Base-by-base conservation (phyloP, 2,113 vertebrate species). In the Brachyhypopomus gauderio region DNA sequence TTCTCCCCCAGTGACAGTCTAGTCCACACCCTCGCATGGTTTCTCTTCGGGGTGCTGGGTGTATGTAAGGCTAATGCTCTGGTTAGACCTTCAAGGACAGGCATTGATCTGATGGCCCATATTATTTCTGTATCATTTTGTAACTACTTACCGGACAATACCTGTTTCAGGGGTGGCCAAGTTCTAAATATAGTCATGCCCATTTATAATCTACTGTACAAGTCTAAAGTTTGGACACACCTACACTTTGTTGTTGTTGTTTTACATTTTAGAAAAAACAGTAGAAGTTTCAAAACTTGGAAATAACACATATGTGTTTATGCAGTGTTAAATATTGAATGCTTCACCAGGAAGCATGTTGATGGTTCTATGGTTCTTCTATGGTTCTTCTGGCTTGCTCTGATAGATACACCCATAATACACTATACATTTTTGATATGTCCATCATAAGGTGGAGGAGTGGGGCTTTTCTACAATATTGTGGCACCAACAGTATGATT, bases 11-110 rank as follows among this genome's bases (percentile, higher is more conserved):
- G 89, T 86, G 85, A 86, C 90, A 85, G 85, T 27, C 86, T 87
- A 88, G 90, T 92, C 91, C 93, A 91, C 93, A 92, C 92, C 92
- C 91, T 89, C 64, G 72, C 86, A 89, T 88, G 92, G 90, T 93
- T 93, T 93, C 85, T 85, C 52, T 88, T 88, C 87, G 11, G 36
- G 34, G 36, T 70, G 36, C 66, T 70, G 36, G 41, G 79, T 84
- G 83, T 87, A 87, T 92, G 87, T 14, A 88, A 86, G 80, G 88
- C 86, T 84, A 25, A 30, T 80, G 70, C 78, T 87, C 79, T 83
- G 74, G 27, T 72, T 85, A 82, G 81, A 82, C 85, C 0, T 2
- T 0, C 77, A 81, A 86, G 85, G 83, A 77, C 56, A 74, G 86
- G 85, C 83, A 75, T 59, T 74, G 71, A 79, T 73, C 19, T 11